These are phyloP conservation scores for Leptocoma aspasia DNA, from an alignment of 2,113 vertebrate species.

Conservation along the genomic window DNA sequence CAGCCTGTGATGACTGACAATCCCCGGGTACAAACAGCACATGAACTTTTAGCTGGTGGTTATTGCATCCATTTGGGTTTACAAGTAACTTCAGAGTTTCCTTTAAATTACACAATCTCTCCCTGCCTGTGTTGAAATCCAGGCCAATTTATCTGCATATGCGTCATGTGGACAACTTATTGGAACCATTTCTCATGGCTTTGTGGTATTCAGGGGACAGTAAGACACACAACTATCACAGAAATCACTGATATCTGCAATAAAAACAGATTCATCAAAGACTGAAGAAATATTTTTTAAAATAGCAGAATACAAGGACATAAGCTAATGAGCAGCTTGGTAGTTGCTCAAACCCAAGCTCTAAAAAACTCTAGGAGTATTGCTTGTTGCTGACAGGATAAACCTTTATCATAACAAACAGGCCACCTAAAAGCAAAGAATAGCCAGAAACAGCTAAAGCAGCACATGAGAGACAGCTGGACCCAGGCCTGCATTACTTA, in stretches of 20 bases:
- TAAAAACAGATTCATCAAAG: neutral
- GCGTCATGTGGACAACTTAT: neutral
- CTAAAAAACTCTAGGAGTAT: neutral
- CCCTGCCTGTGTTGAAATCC: neutral
- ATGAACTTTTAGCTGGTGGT: neutral
- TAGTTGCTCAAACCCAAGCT: neutral
- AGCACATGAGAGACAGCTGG: neutral
- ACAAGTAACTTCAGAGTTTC: neutral
- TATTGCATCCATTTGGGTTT: neutral
- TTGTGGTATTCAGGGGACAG: neutral
- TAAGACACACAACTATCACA: fast-evolving
- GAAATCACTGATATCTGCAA: neutral
- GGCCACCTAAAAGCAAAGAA: neutral
- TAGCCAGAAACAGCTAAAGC: neutral
- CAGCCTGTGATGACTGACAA: neutral
- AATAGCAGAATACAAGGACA: neutral
- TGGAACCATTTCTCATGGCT: neutral
- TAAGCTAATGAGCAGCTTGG: neutral
- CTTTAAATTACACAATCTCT: neutral
- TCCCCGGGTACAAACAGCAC: neutral
- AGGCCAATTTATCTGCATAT: neutral
- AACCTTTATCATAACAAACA: neutral
- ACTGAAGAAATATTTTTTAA: neutral
- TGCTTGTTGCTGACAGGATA: neutral
- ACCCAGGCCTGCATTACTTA: neutral